Base-by-base conservation (phyloP, 2,797 vertebrate species). In the Erithacus rubecula region DNA sequence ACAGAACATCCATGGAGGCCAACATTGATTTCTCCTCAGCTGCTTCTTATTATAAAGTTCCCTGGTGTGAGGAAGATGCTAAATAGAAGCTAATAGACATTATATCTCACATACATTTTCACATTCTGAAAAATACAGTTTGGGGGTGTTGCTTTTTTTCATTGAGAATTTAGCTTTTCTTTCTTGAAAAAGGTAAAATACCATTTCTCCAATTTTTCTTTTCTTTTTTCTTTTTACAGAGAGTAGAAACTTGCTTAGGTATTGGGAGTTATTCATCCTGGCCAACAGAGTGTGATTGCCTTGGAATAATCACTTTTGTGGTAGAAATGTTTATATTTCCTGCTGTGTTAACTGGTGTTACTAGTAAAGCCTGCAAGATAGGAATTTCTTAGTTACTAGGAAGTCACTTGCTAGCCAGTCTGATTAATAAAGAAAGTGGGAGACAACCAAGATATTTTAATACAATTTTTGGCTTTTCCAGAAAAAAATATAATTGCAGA, bases 1-100 rank as follows among this genome's bases (percentile, higher is more conserved):
- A 89, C 72, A 85, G 90, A 93, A 83, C 77, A 92, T 96, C 92
- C 55, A 68, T 60, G 59, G 70, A 91, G 55, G 84, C 94, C 77
- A 81, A 18, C 90, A 97, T 83, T 94, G 96, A 97, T 96, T 96
- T 94, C 77, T 96, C 24, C 89, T 90, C 88, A 82, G 70, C 80
- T 92, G 43, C 80, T 93, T 90, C 96, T 96, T 96, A 95, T 96
- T 97, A 96, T 95, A 96, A 97, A 92, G 87, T 91, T 96, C 90
- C 96, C 95, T 90, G 84, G 87, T 95, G 95, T 95, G 95, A 96
- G 76, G 85, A 91, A 72, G 76, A 91, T 0, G 1, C 88, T 96
- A 96, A 96, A 93, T 93, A 95, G 88, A 95, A 92, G 63, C 86
- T 96, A 96, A 93, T 87, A 94, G 94, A 90, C n/a, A 67, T 96